Conservation (phyloP, 2,113 vertebrate genomes). For the Elachura formosa region DNA sequence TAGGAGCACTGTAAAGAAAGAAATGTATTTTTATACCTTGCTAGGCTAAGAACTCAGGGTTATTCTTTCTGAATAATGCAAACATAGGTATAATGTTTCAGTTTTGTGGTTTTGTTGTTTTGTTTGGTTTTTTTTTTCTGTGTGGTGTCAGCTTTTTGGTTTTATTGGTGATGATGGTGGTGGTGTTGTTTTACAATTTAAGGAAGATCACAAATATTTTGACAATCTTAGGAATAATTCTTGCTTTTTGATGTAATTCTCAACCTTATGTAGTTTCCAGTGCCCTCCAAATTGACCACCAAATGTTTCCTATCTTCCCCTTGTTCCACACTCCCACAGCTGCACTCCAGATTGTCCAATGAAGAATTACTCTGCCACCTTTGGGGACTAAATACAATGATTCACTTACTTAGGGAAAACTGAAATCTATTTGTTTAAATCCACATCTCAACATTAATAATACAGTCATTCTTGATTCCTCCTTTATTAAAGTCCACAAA, state of each 20-base stretch:
- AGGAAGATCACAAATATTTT: not conserved
- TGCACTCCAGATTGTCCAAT: constrained; percentile 5
- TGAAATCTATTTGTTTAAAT: constrained; percentile 6
- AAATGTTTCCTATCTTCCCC: not conserved
- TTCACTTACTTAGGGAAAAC: not conserved
- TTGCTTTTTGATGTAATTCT: not conserved
- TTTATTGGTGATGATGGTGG: not conserved
- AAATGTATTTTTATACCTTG: not conserved
- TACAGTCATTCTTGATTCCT: not conserved
- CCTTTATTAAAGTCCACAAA: not conserved
- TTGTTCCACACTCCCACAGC: not conserved
- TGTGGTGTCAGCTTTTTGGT: not conserved
- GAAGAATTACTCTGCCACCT: not conserved
- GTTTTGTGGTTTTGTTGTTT: not conserved
- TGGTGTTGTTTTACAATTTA: not conserved
- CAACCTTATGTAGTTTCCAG: not conserved
- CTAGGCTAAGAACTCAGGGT: not conserved
- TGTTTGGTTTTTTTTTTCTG: not conserved
- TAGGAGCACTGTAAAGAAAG: not conserved
- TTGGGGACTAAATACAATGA: not conserved
- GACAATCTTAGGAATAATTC: not conserved
- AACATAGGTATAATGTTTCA: not conserved
- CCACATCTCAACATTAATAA: not conserved
- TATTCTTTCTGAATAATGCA: not conserved
- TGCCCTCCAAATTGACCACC: not conserved